These are phyloP conservation scores for Gonioctena quinquepunctata DNA, from an alignment of 1,140 invertebrate genomes.

Conservation along the genomic window DNA sequence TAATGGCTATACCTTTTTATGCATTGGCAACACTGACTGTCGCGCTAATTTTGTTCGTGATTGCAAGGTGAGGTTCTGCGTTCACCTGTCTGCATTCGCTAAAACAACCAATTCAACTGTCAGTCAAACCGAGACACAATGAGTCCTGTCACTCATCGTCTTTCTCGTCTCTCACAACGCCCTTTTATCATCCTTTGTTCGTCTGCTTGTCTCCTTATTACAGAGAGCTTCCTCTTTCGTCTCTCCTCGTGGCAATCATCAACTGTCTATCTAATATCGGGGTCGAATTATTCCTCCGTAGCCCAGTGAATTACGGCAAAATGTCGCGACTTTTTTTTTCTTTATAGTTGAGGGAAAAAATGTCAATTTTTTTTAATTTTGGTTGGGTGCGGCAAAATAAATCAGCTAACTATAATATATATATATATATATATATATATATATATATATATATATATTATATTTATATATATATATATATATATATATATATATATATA, in stretches of 20 bases:
- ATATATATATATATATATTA: too few species aligned
- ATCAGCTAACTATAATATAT: too few species aligned
- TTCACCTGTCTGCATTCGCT: constrained; percentile 23
- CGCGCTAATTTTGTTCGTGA: neutral
- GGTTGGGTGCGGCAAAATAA: too few species aligned
- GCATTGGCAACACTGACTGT: neutral
- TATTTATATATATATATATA: too few species aligned
- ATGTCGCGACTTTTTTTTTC: too few species aligned
- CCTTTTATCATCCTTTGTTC: constrained; percentile 21
- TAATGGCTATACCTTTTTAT: too few species aligned
- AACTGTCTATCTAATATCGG: constrained; percentile 1
- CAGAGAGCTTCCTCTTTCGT: neutral
- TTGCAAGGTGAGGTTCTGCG: neutral
- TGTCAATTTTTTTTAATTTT: too few species aligned
- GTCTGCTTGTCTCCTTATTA: constrained; percentile 38
- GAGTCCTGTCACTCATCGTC: constrained; percentile 36
- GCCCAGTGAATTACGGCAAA: too few species aligned
- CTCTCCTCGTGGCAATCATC: neutral
- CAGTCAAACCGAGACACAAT: constrained; percentile 36
- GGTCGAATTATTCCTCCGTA: too few species aligned
- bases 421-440: too few species aligned
- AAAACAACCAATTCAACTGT: constrained; percentile 31
- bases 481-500: too few species aligned
- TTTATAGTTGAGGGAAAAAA: too few species aligned
- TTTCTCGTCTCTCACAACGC: constrained; percentile 12